Base-by-base conservation (phyloP, 2,797 vertebrate species). In the Crossoptilon crossoptilon region DNA sequence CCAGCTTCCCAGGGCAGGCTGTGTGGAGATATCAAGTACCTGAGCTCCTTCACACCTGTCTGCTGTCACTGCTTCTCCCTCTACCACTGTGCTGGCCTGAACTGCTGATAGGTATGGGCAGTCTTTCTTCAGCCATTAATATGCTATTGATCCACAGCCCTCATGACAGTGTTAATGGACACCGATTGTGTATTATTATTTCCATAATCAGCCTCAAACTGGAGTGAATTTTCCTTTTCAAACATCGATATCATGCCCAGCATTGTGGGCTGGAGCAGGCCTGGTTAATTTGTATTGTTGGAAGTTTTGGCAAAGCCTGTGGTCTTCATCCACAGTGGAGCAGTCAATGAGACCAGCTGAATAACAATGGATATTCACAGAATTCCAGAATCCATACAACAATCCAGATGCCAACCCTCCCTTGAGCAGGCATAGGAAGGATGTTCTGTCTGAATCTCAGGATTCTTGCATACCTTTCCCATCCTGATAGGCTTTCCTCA, bases 111-210 rank as follows among this genome's bases (percentile, higher is more conserved):
- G 43, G 33, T 73, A 71, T 2, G 1, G 72, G 72, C 39, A 4
- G 64, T 92, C 92, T 95, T 95, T 94, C 91, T 95, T 87, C 88
- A 94, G 64, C 80, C 92, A 93, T 95, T 96, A 95, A 94, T 94
- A 92, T 2, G 1, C 11, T 95, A 96, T 97, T 66, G 95, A 96
- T 97, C 85, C 53, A n/a, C 51, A 85, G 49, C 35, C 64, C 81
- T 93, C 72, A 75, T 87, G 92, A 74, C 67, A 78, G 64, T 72
- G 78, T 94, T 96, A 97, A 96, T 95, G 88, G 88, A 87, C 95
- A 94, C 95, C 96, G 96, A 96, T 96, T 85, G 84, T 95, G 48
- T 94, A 88, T 94, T 95, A 95, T 95, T 96, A 97, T 97, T 96
- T 94, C 95, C 91, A 96, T 97, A 96, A 96, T 96, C 58, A 59